Percentiles rank a stretch among this genome's conserved stretches.
Conservation (phyloP, 2,797 vertebrate species). For the Lagocephalus sceleratus region DNA sequence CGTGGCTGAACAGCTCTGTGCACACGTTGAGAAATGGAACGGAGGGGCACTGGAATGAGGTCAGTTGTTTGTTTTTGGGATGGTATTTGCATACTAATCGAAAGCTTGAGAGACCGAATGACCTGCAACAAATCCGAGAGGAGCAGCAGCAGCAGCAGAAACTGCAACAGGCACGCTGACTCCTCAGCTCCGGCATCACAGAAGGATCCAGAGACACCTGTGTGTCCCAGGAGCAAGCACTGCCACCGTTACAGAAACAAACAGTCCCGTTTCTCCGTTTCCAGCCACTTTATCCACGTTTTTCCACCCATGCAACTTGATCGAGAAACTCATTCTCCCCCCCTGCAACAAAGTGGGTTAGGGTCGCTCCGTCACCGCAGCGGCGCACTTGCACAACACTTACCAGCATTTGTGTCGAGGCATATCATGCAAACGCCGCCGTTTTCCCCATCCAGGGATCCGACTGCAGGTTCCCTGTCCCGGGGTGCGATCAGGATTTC, state of each 20-base stretch:
- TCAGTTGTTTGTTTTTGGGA: constrained; percentile 6
- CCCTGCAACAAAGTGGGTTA: constrained; percentile 74
- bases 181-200: constrained; percentile 56
- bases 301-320: constrained; percentile 40
- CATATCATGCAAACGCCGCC: constrained; percentile 61
- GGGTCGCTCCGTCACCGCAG: constrained; percentile 63
- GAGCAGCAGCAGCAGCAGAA: constrained; percentile 13
- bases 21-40: no score
- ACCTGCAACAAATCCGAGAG: not conserved
- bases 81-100: constrained; percentile 32
- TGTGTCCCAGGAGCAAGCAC: constrained; percentile 36
- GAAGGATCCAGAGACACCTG: constrained; percentile 60
- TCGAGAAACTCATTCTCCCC: constrained; percentile 47
- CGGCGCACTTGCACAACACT: constrained; percentile 73
- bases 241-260: constrained; percentile 19
- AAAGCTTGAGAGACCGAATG: constrained; percentile 6
- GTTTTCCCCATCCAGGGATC: constrained; percentile 45
- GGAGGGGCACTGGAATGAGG: not conserved
- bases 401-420: constrained; percentile 75
- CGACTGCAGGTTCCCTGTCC: constrained; percentile 39
- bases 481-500: constrained; percentile 39
- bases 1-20: no score
- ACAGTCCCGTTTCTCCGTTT: not conserved
- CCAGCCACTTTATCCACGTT: not conserved
- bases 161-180: constrained; percentile 55